These are phyloP conservation scores for Lagodon rhomboides DNA, from an alignment of 2,797 vertebrate genomes.

Conservation along the genomic window DNA sequence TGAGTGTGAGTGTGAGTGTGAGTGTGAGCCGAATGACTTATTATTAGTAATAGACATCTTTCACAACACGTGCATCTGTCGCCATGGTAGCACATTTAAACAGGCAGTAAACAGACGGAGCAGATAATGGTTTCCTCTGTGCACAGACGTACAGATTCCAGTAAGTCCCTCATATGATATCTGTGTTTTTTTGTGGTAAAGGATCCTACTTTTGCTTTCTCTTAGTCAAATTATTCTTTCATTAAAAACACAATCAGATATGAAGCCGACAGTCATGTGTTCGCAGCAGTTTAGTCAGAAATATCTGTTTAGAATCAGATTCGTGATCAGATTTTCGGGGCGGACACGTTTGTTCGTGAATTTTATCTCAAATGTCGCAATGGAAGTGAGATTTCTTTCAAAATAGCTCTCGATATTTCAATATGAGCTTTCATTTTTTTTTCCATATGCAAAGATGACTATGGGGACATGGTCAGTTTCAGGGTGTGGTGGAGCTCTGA, in stretches of 20 bases:
- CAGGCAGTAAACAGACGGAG: slow-evolving; percentile 14
- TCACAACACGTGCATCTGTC: slow-evolving; percentile 9
- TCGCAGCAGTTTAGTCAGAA: not conserved
- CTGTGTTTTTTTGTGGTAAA: not conserved
- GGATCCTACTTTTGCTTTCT: not conserved
- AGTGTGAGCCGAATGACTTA: not conserved
- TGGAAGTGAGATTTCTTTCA: not conserved
- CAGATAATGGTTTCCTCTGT: not conserved
- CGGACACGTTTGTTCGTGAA: not conserved
- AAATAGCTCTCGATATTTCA: not conserved
- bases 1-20: no score
- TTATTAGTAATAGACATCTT: not conserved
- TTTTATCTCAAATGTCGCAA: not conserved
- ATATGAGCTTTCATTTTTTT: not conserved
- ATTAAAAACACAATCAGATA: not conserved
- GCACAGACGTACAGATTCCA: rapidly evolving
- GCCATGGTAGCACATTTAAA: slow-evolving; percentile 42
- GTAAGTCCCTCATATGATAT: not conserved
- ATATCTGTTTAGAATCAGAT: not conserved
- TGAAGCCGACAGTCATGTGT: not conserved
- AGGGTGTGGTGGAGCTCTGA: not conserved
- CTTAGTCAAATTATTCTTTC: not conserved
- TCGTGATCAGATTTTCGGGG: not conserved
- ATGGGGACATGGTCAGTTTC: not conserved
- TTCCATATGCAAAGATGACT: not conserved